Percentiles rank a stretch among this genome's conserved stretches.
Conservation (phyloP, 2,797 vertebrate genomes). For the Falco columbarius region DNA sequence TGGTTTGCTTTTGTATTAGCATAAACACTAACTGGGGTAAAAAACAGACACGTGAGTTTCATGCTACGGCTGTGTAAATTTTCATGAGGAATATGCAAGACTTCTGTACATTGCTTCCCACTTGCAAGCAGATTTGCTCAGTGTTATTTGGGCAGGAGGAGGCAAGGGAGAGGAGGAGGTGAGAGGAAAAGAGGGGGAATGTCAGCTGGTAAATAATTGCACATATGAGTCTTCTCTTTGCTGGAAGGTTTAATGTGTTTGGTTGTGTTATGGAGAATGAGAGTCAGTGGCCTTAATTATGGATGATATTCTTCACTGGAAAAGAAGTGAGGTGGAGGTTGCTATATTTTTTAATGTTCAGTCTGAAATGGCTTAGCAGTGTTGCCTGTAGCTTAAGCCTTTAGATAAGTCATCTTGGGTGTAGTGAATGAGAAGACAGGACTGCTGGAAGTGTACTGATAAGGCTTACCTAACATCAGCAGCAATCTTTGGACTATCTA, state of each 20-base stretch:
- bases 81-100: background rate
- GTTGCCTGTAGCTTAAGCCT: background rate
- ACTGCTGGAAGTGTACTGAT: constrained; percentile 45
- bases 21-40: background rate
- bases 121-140: background rate
- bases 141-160: background rate
- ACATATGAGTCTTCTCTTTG: background rate
- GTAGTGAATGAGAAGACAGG: constrained; percentile 13
- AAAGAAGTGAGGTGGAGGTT: background rate
- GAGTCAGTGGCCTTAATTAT: constrained; percentile 15
- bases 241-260: background rate
- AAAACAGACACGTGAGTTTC: background rate
- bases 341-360: background rate
- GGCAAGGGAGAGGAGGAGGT: background rate
- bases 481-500: constrained; percentile 52
- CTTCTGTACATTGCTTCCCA: background rate
- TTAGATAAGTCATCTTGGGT: constrained; percentile 31
- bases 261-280: background rate
- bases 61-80: background rate
- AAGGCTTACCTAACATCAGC: constrained; percentile 27
- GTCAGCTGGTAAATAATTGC: constrained; percentile 7
- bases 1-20: constrained; percentile 12
- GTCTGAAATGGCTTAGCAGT: constrained; percentile 20
- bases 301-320: background rate
- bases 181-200: background rate